These are phyloP conservation scores for Beroe ovata DNA, from an alignment of 37 sponge, comb jelly and placozoan species.

Conservation along the genomic window DNA sequence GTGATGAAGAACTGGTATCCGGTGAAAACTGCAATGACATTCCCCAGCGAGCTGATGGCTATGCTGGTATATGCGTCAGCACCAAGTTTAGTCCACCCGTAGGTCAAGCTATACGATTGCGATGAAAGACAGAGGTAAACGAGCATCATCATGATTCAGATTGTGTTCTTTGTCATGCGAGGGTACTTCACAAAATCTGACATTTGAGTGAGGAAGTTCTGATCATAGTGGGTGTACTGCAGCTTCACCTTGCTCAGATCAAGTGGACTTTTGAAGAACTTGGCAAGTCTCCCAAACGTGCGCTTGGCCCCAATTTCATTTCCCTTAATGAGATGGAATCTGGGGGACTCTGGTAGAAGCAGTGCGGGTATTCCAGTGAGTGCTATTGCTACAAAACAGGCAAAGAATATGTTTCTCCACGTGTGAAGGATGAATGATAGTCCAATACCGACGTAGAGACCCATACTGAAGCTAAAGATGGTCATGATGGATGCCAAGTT, in stretches of 20 bases:
- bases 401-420: background rate
- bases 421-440: background rate
- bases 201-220: background rate
- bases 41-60: background rate
- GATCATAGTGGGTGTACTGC: background rate
- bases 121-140: background rate
- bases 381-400: background rate
- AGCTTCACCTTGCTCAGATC: background rate
- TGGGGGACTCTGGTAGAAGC: background rate
- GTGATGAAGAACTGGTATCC: background rate
- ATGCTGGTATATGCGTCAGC: background rate
- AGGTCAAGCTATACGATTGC: background rate
- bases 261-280: background rate
- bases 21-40: background rate
- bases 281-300: background rate
- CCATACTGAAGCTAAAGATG: background rate
- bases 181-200: background rate
- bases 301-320: background rate
- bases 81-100: background rate
- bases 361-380: background rate
- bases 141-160: background rate
- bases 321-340: conserved; percentile 11
- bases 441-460: background rate
- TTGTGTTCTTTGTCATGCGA: conserved; percentile 5
- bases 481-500: background rate